Evolutionary conservation across 2,113 vertebrate species (phyloP).

Genomic region (Mormyrus iriodes): DNA sequence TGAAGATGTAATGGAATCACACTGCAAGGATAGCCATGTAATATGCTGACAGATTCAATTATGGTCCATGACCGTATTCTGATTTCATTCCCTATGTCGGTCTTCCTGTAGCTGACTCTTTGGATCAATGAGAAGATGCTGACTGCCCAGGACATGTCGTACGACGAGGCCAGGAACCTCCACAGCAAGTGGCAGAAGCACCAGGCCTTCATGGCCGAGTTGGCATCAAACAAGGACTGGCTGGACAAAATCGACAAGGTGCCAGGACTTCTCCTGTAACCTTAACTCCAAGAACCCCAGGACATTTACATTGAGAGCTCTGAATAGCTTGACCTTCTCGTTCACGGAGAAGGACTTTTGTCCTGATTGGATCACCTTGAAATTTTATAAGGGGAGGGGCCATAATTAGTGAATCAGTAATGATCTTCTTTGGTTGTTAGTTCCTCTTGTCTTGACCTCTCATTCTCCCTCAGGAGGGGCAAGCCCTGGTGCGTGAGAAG

Average conservation of each 20-base stretch:
- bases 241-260: slow-evolving; percentile 89
- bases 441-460: neutral
- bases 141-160: slow-evolving; percentile 83
- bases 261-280: neutral
- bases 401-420: neutral
- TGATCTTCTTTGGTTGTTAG: neutral
- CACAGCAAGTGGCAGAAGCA: slow-evolving; percentile 95
- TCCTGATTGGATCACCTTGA: neutral
- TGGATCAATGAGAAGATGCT: slow-evolving; percentile 95
- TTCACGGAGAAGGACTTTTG: neutral
- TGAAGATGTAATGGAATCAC: neutral
- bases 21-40: neutral
- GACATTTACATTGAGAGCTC: neutral
- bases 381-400: neutral
- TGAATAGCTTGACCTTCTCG: neutral
- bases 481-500: slow-evolving; percentile 75
- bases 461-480: slow-evolving; percentile 67
- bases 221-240: slow-evolving; percentile 78
- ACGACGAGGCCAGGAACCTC: slow-evolving; percentile 88
- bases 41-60: neutral
- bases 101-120: slow-evolving; percentile 67
- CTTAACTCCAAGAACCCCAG: too few species aligned
- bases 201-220: slow-evolving; percentile 93
- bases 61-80: neutral
- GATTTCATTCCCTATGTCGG: neutral